Evolutionary conservation across 1,140 invertebrate species (phyloP), one percentile per base, ranked within the genome.

Genomic region (Sminthurides bifidus): DNA sequence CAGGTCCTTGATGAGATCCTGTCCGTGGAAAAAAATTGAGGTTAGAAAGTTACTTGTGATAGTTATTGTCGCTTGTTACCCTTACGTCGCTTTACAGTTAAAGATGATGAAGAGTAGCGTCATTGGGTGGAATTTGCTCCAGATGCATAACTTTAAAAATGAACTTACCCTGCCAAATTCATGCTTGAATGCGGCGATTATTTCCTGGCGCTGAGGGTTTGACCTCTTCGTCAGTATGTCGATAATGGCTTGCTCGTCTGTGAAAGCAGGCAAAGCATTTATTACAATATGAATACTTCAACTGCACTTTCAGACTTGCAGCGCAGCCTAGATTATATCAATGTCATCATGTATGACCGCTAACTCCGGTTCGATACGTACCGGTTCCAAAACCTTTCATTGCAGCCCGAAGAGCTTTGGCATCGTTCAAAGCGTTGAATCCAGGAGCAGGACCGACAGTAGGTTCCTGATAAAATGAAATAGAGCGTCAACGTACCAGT

Each of bases 161-260:
- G n/a, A n/a, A 52, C 63, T 70, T 67, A 84, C 82, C 72, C 82
- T 78, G 54, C 83, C 84, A 72, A 58, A 87, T 71, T 85, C 82
- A 26, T 76, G 73, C 48, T 82, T 81, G 68, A 84, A 90, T 1
- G 75, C 74, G 17, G 75, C 69, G 2, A 76, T 70, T 35, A 89
- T 84, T 52, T 81, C 72, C 65, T 81, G 80, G 6, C 87, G 71
- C 67, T 87, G 85, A 0, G 64, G 66, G 66, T 81, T 83, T 24
- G 78, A 77, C 30, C 84, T 72, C 19, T 76, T 71, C 1, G 79
- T 78, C 4, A 87, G 69, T 19, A 86, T 76, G 54, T 84, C 79
- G 50, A 85, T 86, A 51, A 88, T 82, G 10, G 78, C 73, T 64
- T 82, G 74, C 68, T 88, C 85, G 66, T 87, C 80, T 1, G 56